A percentile compares a stretch with the other conserved stretches of the same genome.
Conservation (phyloP, 2,888 invertebrate genomes). For the Eilema depressum region DNA sequence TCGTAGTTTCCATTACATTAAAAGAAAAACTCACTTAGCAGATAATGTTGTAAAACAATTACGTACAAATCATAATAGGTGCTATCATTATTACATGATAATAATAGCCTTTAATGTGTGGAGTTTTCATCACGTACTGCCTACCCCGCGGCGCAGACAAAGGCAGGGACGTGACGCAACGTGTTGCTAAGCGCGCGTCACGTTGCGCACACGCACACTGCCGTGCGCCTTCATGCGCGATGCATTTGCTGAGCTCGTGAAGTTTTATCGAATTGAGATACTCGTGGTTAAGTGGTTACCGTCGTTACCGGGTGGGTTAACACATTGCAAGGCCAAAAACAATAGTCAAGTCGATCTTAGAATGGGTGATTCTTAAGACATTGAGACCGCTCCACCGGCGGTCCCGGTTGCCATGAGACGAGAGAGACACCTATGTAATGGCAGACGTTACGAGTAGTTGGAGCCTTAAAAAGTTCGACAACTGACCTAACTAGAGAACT, state of each 20-base stretch:
- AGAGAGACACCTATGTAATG: no score
- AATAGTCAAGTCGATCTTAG: no score
- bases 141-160: constrained; percentile 34
- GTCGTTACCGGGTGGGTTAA: no score
- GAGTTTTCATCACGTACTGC: constrained; percentile 25
- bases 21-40: not conserved
- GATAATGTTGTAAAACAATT: constrained; percentile 4
- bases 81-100: constrained; percentile 12
- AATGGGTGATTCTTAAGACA: no score
- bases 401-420: no score
- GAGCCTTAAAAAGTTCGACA: no score
- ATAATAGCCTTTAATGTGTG: constrained; percentile 11
- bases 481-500: no score
- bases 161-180: constrained; percentile 49
- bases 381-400: no score
- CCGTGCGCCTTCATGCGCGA: constrained; percentile 2
- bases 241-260: constrained; percentile 12
- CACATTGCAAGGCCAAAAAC: no score
- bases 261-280: not conserved
- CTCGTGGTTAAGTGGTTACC: no score
- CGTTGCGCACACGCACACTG: constrained; percentile 29
- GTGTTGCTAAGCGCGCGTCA: constrained; percentile 44
- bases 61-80: constrained; percentile 7
- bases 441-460: no score
- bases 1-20: not conserved